Evolutionary conservation across 2,797 vertebrate genomes (phyloP).

Genomic region (Phalanger gymnotis): DNA sequence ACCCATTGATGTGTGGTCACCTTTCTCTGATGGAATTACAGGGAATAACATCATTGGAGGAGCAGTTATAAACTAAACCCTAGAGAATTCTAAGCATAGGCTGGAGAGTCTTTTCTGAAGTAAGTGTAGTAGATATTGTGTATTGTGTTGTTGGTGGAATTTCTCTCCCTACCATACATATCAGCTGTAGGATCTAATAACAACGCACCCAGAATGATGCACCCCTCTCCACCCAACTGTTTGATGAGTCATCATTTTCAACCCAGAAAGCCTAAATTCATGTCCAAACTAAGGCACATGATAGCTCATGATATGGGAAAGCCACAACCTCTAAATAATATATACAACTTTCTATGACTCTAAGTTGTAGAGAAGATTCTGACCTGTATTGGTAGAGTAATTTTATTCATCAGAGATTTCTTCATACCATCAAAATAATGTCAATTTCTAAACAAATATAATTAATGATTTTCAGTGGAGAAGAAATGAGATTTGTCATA

Average conservation of each 20-base stretch:
- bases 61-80: too few relatives aligned
- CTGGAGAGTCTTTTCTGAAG: too few relatives aligned
- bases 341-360: too few relatives aligned
- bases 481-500: neutral
- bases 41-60: too few relatives aligned
- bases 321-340: neutral
- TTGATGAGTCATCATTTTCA: neutral
- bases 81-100: too few relatives aligned
- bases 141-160: too few relatives aligned
- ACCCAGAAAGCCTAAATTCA: neutral
- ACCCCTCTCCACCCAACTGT: neutral
- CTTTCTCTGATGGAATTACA: too few relatives aligned
- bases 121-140: too few relatives aligned
- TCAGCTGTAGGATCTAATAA: neutral
- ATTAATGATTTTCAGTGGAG: neutral
- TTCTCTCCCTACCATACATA: too few relatives aligned
- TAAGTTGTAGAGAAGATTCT: neutral
- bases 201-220: rapidly evolving
- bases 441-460: neutral
- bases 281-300: too few relatives aligned
- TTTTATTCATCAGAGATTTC: neutral
- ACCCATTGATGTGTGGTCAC: too few relatives aligned
- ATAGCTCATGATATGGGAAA: neutral
- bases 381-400: neutral
- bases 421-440: neutral